Evolutionary conservation across 2,113 vertebrate species (phyloP).

Genomic region (Triplophysa siluroides): DNA sequence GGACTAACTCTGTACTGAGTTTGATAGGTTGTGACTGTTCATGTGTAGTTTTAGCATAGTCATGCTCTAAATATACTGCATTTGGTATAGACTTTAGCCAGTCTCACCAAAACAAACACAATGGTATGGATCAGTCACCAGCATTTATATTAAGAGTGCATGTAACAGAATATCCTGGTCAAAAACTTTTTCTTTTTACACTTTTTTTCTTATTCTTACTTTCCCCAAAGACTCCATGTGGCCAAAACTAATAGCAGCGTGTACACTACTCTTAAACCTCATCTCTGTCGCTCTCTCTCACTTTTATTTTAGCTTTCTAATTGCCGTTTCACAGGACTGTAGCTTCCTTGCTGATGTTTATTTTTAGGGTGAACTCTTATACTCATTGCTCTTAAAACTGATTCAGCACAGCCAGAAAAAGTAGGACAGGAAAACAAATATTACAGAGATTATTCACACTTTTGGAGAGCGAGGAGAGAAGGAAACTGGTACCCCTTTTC

Average conservation of each 20-base stretch:
- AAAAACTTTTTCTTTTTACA: not conserved
- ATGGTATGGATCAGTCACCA: conserved; percentile 18
- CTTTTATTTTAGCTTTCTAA: not conserved
- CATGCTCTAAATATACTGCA: not conserved
- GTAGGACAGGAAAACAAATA: no score
- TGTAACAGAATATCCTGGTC: conserved; percentile 19
- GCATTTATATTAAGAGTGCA: conserved; percentile 13
- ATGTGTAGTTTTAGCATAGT: conserved; percentile 15
- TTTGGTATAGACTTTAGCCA: not conserved
- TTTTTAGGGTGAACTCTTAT: conserved; percentile 36
- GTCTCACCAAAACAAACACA: conserved; percentile 32
- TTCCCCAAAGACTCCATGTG: conserved; percentile 10
- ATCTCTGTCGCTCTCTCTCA: not conserved
- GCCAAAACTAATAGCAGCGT: conserved; percentile 23
- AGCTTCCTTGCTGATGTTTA: conserved; percentile 22
- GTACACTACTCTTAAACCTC: not conserved
- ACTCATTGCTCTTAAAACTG: not conserved
- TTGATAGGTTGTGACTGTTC: not conserved
- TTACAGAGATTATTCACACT: no score
- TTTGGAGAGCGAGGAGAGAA: no score
- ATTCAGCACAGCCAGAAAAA: no score
- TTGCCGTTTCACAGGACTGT: conserved; percentile 2
- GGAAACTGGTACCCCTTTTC: no score
- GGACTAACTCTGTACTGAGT: not conserved
- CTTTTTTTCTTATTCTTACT: conserved; percentile 17